Evolutionary conservation across 2,888 invertebrate genomes (phyloP).

Genomic region (Diaphora mendica): DNA sequence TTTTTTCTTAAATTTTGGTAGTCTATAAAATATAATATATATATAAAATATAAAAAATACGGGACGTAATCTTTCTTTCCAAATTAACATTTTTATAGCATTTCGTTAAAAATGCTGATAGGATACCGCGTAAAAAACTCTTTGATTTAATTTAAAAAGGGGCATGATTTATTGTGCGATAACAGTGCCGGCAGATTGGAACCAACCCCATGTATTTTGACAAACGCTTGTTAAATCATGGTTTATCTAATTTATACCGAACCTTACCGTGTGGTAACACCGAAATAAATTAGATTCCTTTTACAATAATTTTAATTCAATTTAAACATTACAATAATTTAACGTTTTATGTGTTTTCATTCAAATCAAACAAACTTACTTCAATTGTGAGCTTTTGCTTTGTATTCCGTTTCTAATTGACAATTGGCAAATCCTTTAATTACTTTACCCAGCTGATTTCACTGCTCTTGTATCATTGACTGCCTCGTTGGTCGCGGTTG

Average conservation of each 20-base stretch:
- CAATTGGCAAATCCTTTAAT: neutral
- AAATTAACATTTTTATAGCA: neutral
- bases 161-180: neutral
- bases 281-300: neutral
- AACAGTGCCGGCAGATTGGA: neutral
- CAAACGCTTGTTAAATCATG: neutral
- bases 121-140: neutral
- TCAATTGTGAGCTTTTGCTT: neutral
- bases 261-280: neutral
- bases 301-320: neutral
- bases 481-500: too few species aligned
- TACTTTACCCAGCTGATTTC: neutral
- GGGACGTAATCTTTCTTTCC: neutral
- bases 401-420: neutral
- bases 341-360: neutral
- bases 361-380: neutral
- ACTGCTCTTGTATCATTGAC: too few species aligned
- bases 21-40: too few species aligned
- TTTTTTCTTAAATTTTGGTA: too few species aligned
- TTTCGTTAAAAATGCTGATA: neutral
- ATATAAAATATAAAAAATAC: too few species aligned
- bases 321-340: too few species aligned
- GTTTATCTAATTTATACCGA: neutral
- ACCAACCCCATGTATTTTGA: neutral
- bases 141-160: neutral